Conservation (phyloP, 2,113 vertebrate species). For the Chloropsis cyanopogon region DNA sequence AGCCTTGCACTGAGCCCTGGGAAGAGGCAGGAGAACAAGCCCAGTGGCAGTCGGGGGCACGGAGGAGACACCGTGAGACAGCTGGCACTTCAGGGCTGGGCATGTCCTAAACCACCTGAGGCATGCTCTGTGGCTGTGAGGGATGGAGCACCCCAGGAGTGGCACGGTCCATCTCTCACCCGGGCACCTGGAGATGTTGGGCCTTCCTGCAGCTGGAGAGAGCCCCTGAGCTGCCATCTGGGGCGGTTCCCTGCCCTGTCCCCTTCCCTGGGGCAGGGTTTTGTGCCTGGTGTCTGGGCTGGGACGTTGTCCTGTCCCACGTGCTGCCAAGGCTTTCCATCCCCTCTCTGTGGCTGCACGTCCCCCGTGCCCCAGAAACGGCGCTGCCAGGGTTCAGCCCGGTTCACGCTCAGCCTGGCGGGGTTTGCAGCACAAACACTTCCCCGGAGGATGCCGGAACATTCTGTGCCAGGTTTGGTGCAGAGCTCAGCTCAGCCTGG, state of each 20-base stretch:
- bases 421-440: background rate
- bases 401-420: accelerated
- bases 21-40: background rate
- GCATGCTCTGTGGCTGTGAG: accelerated
- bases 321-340: background rate
- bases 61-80: background rate
- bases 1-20: background rate
- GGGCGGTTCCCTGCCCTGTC: background rate
- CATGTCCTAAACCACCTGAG: background rate
- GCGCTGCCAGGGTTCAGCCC: background rate
- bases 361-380: background rate
- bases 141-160: background rate
- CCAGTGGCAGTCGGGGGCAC: accelerated
- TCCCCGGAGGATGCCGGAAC: background rate
- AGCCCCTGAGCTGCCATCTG: accelerated
- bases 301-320: accelerated
- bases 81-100: background rate
- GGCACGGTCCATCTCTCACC: accelerated
- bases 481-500: background rate
- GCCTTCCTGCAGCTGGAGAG: background rate
- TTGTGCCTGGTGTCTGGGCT: accelerated
- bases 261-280: background rate
- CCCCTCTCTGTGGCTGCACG: accelerated
- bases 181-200: accelerated
- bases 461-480: background rate